Evolutionary conservation across 2,888 invertebrate genomes (phyloP), one percentile per base, ranked within the genome.

Genomic region (Drosophila lacicola): DNA sequence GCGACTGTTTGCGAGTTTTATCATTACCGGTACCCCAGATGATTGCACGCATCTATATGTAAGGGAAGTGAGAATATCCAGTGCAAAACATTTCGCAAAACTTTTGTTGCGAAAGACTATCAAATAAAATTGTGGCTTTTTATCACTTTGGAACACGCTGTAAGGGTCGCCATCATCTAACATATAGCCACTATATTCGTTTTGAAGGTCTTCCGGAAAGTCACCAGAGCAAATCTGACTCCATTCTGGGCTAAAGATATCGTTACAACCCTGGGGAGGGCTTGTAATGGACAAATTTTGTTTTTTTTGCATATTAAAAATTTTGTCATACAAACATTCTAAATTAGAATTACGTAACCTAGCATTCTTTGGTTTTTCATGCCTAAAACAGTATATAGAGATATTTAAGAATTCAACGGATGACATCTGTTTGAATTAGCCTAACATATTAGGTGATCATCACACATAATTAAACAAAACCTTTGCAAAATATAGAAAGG

Each of bases 121-220:
- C n/a, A 44, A 25, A 62, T 8, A 44, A 19, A 0, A 8, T 36
- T 3, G 33, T 29, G 29, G 29, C 29, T 8, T 29, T 8, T 29
- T 0, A 34, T 29, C 3, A 8, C 2, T 2, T 65, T 19, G n/a
- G 34, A 69, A 74, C 11, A 69, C 25, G 37, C 36, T 39, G 19
- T 63, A 78, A 0, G 45, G 44, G 8, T 67, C 55, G 6, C 50
- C 55, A 0, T 8, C 9, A 0, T 21, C 8, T 4, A 70, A 10
- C 36, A 45, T 8, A 25, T 53, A 61, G 10, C 54, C 57, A 4
- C 66, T 42, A 60, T 77, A 73, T 39, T 57, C 69, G 2, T 2
- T 4, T 0, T 10, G 1, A 14, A 65, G n/a, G 0, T 62, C 49
- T 1, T n/a, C 10, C 0, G 77, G 74, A 64, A 56, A 78, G 0